Base-by-base conservation (phyloP, 2,888 invertebrate genomes). In the Microdon myrmicae region DNA sequence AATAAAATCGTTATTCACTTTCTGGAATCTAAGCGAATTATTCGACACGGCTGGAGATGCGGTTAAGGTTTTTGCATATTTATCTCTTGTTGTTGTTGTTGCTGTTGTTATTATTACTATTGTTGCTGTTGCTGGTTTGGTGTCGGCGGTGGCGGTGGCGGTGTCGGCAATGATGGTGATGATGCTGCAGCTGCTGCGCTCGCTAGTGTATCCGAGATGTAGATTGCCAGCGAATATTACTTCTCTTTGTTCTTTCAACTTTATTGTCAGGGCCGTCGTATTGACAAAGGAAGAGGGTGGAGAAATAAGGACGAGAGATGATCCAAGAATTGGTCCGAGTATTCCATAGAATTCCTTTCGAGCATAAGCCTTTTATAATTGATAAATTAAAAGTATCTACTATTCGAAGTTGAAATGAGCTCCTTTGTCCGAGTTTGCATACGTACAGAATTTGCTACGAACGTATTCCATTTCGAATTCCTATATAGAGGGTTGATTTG, bases 1-100 rank as follows among this genome's bases (percentile, higher is more conserved):
- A 54, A 45, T 54, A 54, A 54, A 54, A 54, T 54, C 44, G 37
- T 54, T 54, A 31, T 38, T 54, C 54, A 54, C 54, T 32, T 38
- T 38, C 44, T 45, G 37, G 37, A 32, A 31, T 23, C 37, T 31
- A 44, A 37, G 44, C 44, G 54, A 45, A 44, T 54, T 54, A 54
- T 54, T 54, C 54, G 54, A 54, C 44, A 54, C 44, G 38, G 51
- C 37, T 20, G 17, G 19, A 35, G 23, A 16, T 53, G 35, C 29
- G 35, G 23, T 23, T 25, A 44, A 19, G 29, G 31, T 44, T 31
- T 54, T 44, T 45, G 44, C 53, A 53, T 44, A 53, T 37, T 31
- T 37, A n/a, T 38, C 19, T 19, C 12, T n/a, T 5, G 12, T 8
- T 23, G 13, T 0, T 28, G 6, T 8, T 9, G 16, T 20, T 14